Evolutionary conservation across 2,888 invertebrate species (phyloP).

Genomic region (Lasioglossum calceatum): DNA sequence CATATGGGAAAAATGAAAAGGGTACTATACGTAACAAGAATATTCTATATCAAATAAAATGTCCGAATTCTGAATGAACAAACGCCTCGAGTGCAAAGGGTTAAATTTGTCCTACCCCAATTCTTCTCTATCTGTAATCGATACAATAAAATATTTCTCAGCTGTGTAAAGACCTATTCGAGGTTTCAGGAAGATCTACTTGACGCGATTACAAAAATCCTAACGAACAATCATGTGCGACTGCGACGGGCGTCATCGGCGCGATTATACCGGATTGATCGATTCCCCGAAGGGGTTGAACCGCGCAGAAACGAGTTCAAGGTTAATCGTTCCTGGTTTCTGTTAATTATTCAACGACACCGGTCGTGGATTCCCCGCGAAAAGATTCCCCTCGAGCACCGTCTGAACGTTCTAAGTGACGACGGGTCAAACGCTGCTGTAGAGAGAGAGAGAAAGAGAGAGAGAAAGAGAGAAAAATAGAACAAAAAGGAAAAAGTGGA

Average conservation of each 20-base stretch:
- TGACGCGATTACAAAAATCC: neutral
- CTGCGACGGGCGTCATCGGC: neutral
- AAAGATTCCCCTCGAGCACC: neutral
- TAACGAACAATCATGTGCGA: neutral
- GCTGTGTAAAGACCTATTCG: neutral
- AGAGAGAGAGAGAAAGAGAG: neutral
- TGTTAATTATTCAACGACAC: slow-evolving; percentile 27
- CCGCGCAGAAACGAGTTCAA: slow-evolving; percentile 1
- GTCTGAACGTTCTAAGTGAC: neutral
- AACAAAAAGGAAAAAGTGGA: neutral
- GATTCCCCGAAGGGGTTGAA: slow-evolving; percentile 3
- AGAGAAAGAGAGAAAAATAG: neutral
- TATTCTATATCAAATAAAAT: neutral
- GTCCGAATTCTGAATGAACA: neutral
- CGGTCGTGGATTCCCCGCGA: neutral
- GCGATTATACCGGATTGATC: neutral
- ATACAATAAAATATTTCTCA: neutral
- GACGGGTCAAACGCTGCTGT: neutral
- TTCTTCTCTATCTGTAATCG: neutral
- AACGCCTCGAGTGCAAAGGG: neutral
- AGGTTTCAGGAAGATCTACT: neutral
- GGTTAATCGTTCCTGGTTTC: slow-evolving; percentile 29
- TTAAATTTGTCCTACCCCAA: neutral
- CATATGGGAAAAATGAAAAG: no score
- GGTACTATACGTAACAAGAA: neutral